Evolutionary conservation across 1,140 invertebrate genomes (phyloP).

Genomic region (Pentalonia nigronervosa): DNA sequence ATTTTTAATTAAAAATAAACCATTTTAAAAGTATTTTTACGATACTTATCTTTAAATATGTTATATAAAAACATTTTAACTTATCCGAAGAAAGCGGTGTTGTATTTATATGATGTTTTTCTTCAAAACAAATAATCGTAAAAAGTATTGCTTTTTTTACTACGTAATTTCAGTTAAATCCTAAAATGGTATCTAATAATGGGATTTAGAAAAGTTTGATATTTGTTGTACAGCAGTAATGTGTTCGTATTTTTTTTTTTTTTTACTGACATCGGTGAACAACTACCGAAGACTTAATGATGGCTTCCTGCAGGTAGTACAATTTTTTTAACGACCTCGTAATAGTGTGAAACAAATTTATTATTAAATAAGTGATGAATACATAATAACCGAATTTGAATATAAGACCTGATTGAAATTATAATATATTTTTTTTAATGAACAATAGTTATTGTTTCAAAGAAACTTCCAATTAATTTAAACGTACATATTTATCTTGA

Average conservation of each 20-base stretch:
- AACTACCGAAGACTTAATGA: not conserved
- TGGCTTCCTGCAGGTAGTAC: not conserved
- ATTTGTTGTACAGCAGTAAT: not conserved
- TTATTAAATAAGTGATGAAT: not conserved
- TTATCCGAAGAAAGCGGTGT: not conserved
- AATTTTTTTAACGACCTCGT: not conserved
- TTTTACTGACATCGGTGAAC: not conserved
- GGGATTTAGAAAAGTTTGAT: conserved; percentile 15
- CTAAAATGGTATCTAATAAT: conserved; percentile 28
- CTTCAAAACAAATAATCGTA: conserved; percentile 26
- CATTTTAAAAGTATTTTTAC: not conserved
- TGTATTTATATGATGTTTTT: conserved; percentile 12
- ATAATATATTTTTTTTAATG: not conserved
- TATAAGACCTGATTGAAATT: not conserved
- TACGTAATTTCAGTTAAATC: not conserved
- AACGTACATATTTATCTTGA: not conserved
- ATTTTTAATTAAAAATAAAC: conserved; percentile 20
- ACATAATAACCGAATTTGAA: not conserved
- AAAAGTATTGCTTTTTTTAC: conserved; percentile 10
- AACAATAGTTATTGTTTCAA: not conserved
- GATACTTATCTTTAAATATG: conserved; percentile 16
- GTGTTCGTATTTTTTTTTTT: not conserved
- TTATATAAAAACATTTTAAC: conserved; percentile 17
- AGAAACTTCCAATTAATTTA: not conserved
- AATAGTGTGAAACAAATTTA: not conserved